A percentile compares a stretch with the other conserved stretches of the same genome.
Conservation (phyloP, 2,888 invertebrate species). For the Andricus curvator region DNA sequence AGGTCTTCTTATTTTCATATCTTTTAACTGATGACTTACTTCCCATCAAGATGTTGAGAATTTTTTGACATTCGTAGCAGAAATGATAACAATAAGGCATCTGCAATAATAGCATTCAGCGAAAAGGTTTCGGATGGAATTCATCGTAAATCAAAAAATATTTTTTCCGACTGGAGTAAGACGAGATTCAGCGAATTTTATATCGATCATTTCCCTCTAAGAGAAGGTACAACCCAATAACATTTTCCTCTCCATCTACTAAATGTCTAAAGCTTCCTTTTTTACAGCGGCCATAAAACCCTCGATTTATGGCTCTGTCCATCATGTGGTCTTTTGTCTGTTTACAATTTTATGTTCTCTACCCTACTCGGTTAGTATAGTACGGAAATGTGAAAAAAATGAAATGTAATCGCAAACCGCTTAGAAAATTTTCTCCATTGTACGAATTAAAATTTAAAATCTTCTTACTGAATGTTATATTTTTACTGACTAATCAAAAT, state of each 20-base stretch:
- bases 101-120: background rate
- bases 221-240: slow-evolving; percentile 25
- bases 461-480: background rate
- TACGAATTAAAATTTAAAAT: background rate
- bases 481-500: background rate
- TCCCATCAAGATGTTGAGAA: background rate
- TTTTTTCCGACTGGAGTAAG: background rate
- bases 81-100: slow-evolving; percentile 13
- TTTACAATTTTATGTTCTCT: slow-evolving; percentile 9
- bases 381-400: background rate
- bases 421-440: background rate
- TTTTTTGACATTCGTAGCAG: background rate
- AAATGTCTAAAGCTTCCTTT: slow-evolving; percentile 16
- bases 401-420: background rate
- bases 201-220: slow-evolving; percentile 27
- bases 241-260: slow-evolving; percentile 10
- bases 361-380: background rate
- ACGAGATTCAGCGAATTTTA: background rate
- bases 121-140: background rate
- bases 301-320: slow-evolving; percentile 7
- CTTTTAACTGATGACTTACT: background rate
- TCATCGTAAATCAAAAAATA: background rate
- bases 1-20: background rate
- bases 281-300: slow-evolving; percentile 34
- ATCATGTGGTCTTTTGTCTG: background rate